Conservation (phyloP, 2,797 vertebrate genomes). For the Enteromius mattozi region DNA sequence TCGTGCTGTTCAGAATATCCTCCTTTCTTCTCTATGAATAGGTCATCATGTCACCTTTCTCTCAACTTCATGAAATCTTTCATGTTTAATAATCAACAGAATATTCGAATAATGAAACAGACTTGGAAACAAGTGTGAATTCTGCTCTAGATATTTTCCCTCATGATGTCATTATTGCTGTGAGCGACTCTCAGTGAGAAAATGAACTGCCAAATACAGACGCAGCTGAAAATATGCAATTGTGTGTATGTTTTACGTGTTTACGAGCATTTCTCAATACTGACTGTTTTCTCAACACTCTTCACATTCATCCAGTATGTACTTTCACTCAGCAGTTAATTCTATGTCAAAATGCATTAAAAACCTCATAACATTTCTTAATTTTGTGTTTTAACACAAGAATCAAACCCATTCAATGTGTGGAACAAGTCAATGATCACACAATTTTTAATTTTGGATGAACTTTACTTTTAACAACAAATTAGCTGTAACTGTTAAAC, state of each 20-base stretch:
- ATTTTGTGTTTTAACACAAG: background rate
- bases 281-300: background rate
- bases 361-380: background rate
- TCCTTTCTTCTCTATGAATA: background rate
- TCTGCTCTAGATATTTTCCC: background rate
- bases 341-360: background rate
- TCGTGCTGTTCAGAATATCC: background rate
- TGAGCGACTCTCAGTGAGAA: background rate
- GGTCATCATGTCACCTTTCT: conserved; percentile 3
- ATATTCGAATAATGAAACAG: background rate
- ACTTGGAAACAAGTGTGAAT: background rate
- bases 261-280: background rate
- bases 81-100: background rate
- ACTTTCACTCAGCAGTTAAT: background rate
- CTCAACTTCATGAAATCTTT: background rate
- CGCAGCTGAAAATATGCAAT: background rate
- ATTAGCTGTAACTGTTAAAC: background rate
- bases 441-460: background rate
- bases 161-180: background rate
- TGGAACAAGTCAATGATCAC: no score
- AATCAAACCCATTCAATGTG: background rate
- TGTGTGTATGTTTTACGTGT: background rate
- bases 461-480: background rate
- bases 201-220: background rate
- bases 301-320: conserved; percentile 1